Conservation (phyloP, 2,888 invertebrate species). For the Hyles lineata region DNA sequence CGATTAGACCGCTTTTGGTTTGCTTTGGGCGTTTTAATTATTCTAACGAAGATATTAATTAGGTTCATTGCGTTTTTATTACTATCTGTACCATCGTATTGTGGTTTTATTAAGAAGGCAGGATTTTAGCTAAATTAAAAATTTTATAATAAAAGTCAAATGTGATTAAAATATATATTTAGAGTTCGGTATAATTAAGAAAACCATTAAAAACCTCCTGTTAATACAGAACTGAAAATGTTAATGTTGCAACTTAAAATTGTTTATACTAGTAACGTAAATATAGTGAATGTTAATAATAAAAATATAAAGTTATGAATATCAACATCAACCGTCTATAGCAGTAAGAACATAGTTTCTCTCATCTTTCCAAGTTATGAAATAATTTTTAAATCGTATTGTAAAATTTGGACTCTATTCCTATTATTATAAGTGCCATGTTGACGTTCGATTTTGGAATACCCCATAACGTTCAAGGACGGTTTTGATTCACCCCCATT, state of each 20-base stretch:
- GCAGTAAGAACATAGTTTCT: no score
- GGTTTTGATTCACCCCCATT: conserved; percentile 11
- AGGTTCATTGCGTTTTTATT: background rate
- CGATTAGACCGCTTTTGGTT: background rate
- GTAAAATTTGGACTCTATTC: background rate
- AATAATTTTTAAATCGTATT: background rate
- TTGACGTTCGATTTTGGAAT: background rate
- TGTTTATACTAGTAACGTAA: no score
- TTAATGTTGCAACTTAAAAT: no score
- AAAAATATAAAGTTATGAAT: no score
- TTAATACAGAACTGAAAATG: no score
- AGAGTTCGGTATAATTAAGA: background rate
- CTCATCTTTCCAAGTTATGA: no score
- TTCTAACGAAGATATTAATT: background rate
- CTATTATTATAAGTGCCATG: no score
- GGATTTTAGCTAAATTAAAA: background rate
- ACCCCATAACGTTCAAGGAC: conserved; percentile 2
- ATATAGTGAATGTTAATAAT: no score
- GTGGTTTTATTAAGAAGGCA: background rate
- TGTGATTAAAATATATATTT: background rate
- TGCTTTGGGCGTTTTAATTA: background rate
- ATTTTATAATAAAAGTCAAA: background rate
- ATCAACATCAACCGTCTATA: no score
- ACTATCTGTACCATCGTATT: background rate
- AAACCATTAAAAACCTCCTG: background rate